Conservation (phyloP, 2,888 invertebrate genomes). For the Lymantria monacha region DNA sequence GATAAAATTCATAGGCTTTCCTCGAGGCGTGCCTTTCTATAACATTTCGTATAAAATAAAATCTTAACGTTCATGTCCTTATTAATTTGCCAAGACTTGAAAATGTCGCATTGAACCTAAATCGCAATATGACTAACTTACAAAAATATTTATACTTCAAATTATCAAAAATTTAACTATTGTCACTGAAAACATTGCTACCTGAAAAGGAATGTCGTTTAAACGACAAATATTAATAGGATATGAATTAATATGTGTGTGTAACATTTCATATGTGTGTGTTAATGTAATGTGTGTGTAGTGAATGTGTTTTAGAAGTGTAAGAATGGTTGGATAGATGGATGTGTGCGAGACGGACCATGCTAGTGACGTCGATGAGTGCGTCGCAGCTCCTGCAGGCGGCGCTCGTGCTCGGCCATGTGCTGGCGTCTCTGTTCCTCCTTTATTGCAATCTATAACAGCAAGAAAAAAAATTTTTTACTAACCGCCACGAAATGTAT, state of each 20-base stretch:
- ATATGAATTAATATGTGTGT: slow-evolving; percentile 7
- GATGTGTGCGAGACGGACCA: slow-evolving; percentile 70
- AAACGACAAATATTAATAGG: slow-evolving; percentile 46
- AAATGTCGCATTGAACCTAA: slow-evolving; percentile 53
- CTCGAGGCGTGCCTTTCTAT: slow-evolving; percentile 80
- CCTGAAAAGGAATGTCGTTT: slow-evolving; percentile 65
- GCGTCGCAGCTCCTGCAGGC: slow-evolving; percentile 87
- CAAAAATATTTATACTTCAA: slow-evolving; percentile 52
- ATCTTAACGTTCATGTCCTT: slow-evolving; percentile 46
- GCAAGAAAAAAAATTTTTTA: slow-evolving; percentile 7
- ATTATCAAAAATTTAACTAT: slow-evolving; percentile 35
- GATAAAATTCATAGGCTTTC: slow-evolving; percentile 77
- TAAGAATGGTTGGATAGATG: slow-evolving; percentile 18
- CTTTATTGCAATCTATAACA: slow-evolving; percentile 90
- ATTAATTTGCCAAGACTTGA: slow-evolving; percentile 39
- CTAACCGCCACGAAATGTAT: neutral
- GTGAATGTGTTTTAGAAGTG: slow-evolving; percentile 7
- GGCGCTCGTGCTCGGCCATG: slow-evolving; percentile 92
- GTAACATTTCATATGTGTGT: neutral
- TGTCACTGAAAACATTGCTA: slow-evolving; percentile 43
- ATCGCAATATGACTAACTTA: slow-evolving; percentile 45
- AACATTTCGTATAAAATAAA: slow-evolving; percentile 79
- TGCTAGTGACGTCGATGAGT: slow-evolving; percentile 78
- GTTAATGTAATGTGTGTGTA: slow-evolving; percentile 10
- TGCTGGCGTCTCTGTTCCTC: slow-evolving; percentile 93